Evolutionary conservation across 2,113 vertebrate genomes (phyloP).

Genomic region (Notothenia rossii): DNA sequence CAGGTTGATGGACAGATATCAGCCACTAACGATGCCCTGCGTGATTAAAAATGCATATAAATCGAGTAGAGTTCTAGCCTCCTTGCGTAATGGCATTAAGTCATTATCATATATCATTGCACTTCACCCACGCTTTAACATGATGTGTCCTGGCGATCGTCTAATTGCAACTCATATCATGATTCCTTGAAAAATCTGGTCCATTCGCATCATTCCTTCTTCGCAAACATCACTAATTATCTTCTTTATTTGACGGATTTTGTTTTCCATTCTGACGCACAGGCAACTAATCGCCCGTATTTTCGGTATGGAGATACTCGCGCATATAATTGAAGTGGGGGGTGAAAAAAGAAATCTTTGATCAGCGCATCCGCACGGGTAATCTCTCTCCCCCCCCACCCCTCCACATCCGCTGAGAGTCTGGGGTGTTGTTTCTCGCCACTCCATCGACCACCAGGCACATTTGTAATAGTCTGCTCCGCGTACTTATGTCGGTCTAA

Average conservation of each 20-base stretch:
- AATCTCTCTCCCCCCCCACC: slow-evolving; percentile 25
- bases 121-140: slow-evolving; percentile 40
- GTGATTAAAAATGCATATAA: slow-evolving; percentile 53
- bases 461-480: slow-evolving; percentile 73
- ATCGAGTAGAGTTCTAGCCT: slow-evolving; percentile 34
- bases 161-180: slow-evolving; percentile 64
- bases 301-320: slow-evolving; percentile 25
- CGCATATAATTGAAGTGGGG: slow-evolving; percentile 35
- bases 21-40: slow-evolving; percentile 25
- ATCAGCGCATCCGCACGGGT: slow-evolving; percentile 61
- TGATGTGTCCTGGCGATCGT: slow-evolving; percentile 39
- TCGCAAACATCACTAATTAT: slow-evolving; percentile 59
- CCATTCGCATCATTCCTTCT: slow-evolving; percentile 35
- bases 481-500: slow-evolving; percentile 59
- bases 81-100: slow-evolving; percentile 52
- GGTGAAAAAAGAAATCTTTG: slow-evolving; percentile 37
- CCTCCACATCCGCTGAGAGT: slow-evolving; percentile 31
- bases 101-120: slow-evolving; percentile 51
- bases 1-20: slow-evolving; percentile 70
- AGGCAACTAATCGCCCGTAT: slow-evolving; percentile 15
- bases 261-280: not conserved
- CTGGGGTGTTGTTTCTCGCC: slow-evolving; percentile 74
- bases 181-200: slow-evolving; percentile 60
- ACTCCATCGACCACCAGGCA: slow-evolving; percentile 70
- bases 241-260: slow-evolving; percentile 41